Evolutionary conservation across 2,113 vertebrate genomes (phyloP).

Genomic region (Bos indicus): DNA sequence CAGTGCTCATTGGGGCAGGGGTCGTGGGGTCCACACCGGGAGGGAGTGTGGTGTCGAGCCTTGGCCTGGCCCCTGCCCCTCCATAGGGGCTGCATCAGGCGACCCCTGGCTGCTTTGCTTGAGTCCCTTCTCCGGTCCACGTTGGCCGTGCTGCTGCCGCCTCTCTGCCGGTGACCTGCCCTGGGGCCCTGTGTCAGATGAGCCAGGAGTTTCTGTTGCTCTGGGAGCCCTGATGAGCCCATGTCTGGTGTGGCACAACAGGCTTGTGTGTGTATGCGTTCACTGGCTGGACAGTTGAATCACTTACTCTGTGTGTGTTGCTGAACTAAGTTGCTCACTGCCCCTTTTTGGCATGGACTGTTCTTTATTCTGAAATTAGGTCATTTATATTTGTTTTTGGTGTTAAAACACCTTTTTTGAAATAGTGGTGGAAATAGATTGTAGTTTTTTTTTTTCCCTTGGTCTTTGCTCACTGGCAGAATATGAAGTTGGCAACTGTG

Average conservation of each 20-base stretch:
- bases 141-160: not conserved
- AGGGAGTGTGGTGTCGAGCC: not conserved
- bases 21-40: not conserved
- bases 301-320: not conserved
- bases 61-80: not conserved
- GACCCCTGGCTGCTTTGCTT: not conserved
- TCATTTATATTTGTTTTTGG: not conserved
- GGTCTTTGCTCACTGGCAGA: not conserved
- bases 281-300: not conserved
- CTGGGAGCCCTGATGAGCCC: not conserved
- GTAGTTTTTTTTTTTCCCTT: not conserved
- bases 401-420: not conserved
- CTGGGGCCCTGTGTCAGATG: not conserved
- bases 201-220: not conserved
- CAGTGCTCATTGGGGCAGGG: not conserved
- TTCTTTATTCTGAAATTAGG: not conserved
- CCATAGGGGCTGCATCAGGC: accelerated
- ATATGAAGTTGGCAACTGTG: not conserved
- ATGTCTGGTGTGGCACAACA: too few relatives aligned
- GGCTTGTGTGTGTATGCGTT: not conserved
- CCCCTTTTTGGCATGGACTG: not conserved
- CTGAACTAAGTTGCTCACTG: not conserved
- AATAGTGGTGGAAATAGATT: too few relatives aligned
- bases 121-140: accelerated
- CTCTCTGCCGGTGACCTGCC: not conserved